Evolutionary conservation across 1,140 invertebrate species (phyloP).

Genomic region (Zaprionus taronus): DNA sequence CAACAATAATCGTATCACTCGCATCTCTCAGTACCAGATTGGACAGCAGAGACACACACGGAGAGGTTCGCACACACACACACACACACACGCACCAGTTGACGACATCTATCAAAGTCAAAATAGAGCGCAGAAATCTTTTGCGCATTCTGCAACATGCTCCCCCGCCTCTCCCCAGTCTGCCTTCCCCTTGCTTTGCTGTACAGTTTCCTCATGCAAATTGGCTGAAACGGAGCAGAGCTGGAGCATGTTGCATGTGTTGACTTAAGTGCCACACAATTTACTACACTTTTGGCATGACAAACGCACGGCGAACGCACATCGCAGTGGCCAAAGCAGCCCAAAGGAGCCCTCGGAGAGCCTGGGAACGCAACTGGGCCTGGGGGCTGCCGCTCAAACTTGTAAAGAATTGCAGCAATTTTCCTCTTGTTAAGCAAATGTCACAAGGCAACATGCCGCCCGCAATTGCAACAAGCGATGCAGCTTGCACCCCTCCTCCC

Average conservation of each 20-base stretch:
- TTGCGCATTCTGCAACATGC: conserved; percentile 51
- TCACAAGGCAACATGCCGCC: conserved; percentile 76
- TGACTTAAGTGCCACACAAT: conserved; percentile 83
- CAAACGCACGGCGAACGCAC: conserved; percentile 81
- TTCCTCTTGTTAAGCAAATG: conserved; percentile 84
- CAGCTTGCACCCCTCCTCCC: neutral
- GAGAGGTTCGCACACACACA: neutral
- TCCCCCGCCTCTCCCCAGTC: neutral
- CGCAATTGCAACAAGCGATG: conserved; percentile 62
- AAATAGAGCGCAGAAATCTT: conserved; percentile 67
- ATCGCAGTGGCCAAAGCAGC: conserved; percentile 50
- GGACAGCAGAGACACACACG: conserved; percentile 7
- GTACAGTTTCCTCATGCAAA: conserved; percentile 34
- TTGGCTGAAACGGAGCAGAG: conserved; percentile 35
- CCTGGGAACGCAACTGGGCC: conserved; percentile 33
- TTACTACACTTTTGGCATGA: conserved; percentile 83
- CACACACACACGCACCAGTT: conserved; percentile 8
- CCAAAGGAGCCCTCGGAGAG: conserved; percentile 34
- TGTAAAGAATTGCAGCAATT: conserved; percentile 84
- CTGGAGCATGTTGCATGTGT: conserved; percentile 62
- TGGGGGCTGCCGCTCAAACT: conserved; percentile 57
- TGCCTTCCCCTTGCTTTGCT: neutral
- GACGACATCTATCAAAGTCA: conserved; percentile 77
- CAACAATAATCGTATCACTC: conserved; percentile 26
- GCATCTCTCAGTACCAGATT: conserved; percentile 22